phyloP scores from a whole-genome alignment of 2,797 vertebrate genomes.

The Hydrophis major region DNA sequence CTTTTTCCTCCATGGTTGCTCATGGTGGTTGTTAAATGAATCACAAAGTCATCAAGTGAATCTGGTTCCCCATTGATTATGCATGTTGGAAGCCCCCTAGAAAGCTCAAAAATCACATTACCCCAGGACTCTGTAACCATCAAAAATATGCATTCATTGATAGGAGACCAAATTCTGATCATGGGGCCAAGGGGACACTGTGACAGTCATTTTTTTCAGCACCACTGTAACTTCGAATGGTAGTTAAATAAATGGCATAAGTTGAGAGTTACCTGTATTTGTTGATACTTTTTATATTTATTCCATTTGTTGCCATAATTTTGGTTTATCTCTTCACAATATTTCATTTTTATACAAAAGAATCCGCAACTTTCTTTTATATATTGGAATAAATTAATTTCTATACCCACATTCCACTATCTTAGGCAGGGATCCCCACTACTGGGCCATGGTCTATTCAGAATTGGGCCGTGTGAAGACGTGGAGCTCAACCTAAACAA shows the following conservation, averaged over 20 bases:
- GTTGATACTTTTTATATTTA: background rate
- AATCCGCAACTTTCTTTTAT: conserved; percentile 6
- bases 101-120: background rate
- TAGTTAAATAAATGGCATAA: background rate
- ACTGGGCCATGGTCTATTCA: background rate
- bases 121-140: background rate
- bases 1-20: background rate
- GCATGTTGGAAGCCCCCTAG: background rate
- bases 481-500: background rate
- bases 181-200: background rate
- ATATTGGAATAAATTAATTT: background rate
- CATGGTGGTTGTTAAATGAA: background rate
- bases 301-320: background rate
- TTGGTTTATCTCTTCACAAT: conserved; percentile 38
- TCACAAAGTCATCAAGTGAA: background rate
- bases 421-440: background rate
- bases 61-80: background rate
- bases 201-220: background rate
- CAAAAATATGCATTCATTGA: background rate
- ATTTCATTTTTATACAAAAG: conserved; percentile 39
- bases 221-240: background rate
- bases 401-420: background rate
- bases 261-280: background rate
- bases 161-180: background rate
- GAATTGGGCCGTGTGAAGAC: background rate